phyloP scores from a whole-genome alignment of 2,113 vertebrate genomes.

The Pteropus alecto region DNA sequence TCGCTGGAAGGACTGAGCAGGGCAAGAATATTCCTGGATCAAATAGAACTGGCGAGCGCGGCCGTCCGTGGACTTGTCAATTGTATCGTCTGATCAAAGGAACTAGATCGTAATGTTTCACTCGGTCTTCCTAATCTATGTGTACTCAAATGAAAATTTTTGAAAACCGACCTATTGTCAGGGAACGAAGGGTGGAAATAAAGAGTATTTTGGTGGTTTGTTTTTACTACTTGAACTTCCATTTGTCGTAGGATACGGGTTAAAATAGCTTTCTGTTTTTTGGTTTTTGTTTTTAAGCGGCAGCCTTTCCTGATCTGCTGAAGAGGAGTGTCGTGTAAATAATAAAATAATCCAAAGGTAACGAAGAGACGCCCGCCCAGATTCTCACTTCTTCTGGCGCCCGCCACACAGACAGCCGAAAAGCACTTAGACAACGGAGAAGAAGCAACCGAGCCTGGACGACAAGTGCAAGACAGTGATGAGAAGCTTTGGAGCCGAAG shows the following conservation, averaged over 20 bases:
- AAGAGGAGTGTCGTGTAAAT: not conserved
- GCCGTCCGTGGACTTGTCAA: constrained; percentile 30
- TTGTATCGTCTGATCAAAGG: not conserved
- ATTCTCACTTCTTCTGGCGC: not conserved
- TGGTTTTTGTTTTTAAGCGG: not conserved
- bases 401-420: no score
- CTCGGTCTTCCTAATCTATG: not conserved
- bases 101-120: not conserved
- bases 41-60: not conserved
- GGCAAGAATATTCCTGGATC: constrained; percentile 48
- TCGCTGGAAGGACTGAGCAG: not conserved
- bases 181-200: not conserved
- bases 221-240: not conserved
- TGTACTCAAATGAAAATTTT: not conserved
- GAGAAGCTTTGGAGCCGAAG: not conserved
- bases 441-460: not conserved
- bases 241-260: not conserved
- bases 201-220: not conserved
- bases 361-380: not conserved
- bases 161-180: not conserved
- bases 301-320: not conserved
- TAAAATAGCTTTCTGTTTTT: not conserved
- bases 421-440: not conserved
- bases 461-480: not conserved
- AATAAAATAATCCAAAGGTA: not conserved